A percentile compares a stretch with the other conserved stretches of the same genome.
Conservation (phyloP, 2,113 vertebrate species). For the Tor tambroides region DNA sequence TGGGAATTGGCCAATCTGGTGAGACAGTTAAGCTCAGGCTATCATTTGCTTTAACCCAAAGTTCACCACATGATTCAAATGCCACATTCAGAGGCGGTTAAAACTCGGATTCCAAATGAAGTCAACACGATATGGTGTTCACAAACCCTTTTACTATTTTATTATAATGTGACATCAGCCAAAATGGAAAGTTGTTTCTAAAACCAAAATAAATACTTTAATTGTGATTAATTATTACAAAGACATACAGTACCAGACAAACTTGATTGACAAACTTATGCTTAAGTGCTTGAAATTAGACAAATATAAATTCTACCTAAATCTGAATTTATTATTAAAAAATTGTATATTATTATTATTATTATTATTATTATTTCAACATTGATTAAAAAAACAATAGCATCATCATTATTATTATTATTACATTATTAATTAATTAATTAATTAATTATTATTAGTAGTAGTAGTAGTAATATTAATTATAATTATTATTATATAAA, state of each 20-base stretch:
- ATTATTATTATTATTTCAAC: background rate
- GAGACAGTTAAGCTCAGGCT: background rate
- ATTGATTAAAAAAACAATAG: background rate
- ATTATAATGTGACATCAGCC: background rate
- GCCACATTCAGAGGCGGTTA: background rate
- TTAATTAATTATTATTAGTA: background rate
- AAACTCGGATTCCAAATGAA: background rate
- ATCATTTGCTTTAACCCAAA: background rate
- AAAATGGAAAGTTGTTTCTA: background rate
- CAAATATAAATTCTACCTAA: background rate
- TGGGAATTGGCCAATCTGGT: conserved; percentile 81
- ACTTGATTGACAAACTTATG: no score
- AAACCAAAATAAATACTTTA: background rate
- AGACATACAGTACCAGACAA: background rate
- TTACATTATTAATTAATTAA: no score
- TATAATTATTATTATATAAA: background rate
- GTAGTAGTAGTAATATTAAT: background rate
- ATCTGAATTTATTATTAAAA: background rate
- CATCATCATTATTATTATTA: background rate
- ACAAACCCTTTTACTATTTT: background rate
- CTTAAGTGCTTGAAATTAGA: background rate
- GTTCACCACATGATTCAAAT: background rate
- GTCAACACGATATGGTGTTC: background rate
- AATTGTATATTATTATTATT: no score
- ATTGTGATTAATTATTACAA: background rate